Evolutionary conservation across 2,113 vertebrate genomes (phyloP).

Genomic region (Notiomystis cincta): DNA sequence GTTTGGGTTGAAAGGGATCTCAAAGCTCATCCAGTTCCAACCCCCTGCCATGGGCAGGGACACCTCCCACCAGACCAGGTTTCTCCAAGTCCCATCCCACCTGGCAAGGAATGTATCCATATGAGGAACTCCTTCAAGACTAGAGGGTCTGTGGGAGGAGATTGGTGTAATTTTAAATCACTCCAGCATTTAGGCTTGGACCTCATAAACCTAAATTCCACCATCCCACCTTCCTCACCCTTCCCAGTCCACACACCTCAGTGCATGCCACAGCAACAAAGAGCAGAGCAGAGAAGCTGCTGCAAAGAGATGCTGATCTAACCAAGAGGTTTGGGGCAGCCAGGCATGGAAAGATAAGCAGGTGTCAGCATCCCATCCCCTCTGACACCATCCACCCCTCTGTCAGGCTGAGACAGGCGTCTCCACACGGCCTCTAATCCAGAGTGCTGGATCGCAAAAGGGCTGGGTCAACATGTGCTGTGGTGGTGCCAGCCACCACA

Average conservation of each 20-base stretch:
- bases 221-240: background rate
- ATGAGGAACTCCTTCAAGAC: background rate
- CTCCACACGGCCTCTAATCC: conserved; percentile 8
- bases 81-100: background rate
- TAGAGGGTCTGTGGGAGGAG: background rate
- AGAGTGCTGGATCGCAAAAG: background rate
- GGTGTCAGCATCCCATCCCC: conserved; percentile 45
- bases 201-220: conserved; percentile 51
- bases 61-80: background rate
- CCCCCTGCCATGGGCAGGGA: background rate
- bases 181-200: conserved; percentile 14
- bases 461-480: background rate
- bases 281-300: conserved; percentile 63
- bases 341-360: conserved; percentile 27
- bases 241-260: background rate
- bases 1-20: background rate
- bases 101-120: background rate
- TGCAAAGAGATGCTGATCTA: conserved; percentile 66
- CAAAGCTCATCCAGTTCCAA: background rate
- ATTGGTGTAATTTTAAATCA: conserved; percentile 38
- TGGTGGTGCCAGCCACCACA: background rate
- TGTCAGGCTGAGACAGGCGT: background rate
- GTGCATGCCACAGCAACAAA: conserved; percentile 27
- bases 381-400: conserved; percentile 17
- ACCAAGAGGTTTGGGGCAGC: conserved; percentile 42